phyloP scores from a whole-genome alignment of 2,797 vertebrate species.

The Pangasius larnaudii region DNA sequence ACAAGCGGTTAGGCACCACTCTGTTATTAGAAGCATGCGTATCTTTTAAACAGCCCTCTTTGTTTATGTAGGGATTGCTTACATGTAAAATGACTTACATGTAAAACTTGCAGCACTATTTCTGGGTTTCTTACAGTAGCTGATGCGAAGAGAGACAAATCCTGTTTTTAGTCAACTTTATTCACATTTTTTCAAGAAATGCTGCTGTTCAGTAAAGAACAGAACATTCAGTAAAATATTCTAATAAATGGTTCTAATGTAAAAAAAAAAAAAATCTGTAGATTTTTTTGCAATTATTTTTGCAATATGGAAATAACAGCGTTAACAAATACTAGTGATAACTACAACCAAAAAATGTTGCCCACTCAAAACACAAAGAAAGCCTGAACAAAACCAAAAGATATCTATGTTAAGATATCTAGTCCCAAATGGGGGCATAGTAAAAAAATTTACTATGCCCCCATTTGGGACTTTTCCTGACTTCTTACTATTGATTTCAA shows the following conservation, averaged over 20 bases:
- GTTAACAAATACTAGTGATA: background rate
- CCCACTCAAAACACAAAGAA: background rate
- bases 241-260: background rate
- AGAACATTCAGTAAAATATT: background rate
- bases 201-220: background rate
- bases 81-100: conserved; percentile 18
- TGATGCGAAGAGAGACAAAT: background rate
- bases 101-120: conserved; percentile 10
- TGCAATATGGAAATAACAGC: background rate
- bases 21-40: conserved; percentile 30
- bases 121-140: background rate
- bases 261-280: background rate
- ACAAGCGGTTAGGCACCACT: conserved; percentile 17
- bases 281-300: background rate
- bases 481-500: conserved; percentile 3
- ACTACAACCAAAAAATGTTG: background rate
- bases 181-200: background rate
- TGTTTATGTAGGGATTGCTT: conserved; percentile 27
- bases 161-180: background rate
- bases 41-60: conserved; percentile 27
- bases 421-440: too few relatives aligned
- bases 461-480: background rate
- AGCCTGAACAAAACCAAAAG: background rate
- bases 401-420: background rate
- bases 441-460: background rate